These are phyloP conservation scores for Melanophora roralis DNA, from an alignment of 2,888 invertebrate genomes.

Conservation along the genomic window DNA sequence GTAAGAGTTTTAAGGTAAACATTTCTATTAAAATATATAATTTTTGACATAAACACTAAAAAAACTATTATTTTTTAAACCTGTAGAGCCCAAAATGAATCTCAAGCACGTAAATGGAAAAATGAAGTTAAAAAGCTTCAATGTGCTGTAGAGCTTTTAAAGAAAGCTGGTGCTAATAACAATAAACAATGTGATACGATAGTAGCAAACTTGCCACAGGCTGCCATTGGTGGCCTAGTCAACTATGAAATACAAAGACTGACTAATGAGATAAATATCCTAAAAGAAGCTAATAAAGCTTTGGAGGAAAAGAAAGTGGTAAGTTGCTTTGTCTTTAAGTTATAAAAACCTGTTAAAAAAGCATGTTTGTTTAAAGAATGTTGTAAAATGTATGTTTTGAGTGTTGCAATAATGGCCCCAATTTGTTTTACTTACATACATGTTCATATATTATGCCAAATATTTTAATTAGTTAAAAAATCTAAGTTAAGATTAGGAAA, in stretches of 20 bases:
- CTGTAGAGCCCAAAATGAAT: slow-evolving; percentile 79
- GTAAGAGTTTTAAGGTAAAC: slow-evolving; percentile 80
- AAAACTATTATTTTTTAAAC: no score
- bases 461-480: no score
- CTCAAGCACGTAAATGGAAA: slow-evolving; percentile 80
- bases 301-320: slow-evolving; percentile 84
- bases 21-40: slow-evolving; percentile 32
- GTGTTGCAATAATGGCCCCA: no score
- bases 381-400: no score
- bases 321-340: slow-evolving; percentile 62
- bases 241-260: slow-evolving; percentile 76
- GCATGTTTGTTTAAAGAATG: slow-evolving; percentile 31
- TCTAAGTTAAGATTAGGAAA: no score
- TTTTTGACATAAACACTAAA: no score
- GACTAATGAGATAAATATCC: slow-evolving; percentile 80
- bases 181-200: slow-evolving; percentile 35
- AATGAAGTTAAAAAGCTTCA: slow-evolving; percentile 81
- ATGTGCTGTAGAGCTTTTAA: slow-evolving; percentile 78
- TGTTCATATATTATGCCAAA: no score
- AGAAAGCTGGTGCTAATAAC: slow-evolving; percentile 66
- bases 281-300: slow-evolving; percentile 81
- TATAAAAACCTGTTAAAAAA: neutral
- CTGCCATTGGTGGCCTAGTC: slow-evolving; percentile 68
- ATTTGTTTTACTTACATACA: no score
- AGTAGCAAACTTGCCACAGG: slow-evolving; percentile 60